Percentiles rank a stretch among this genome's conserved stretches.
phyloP scores from a whole-genome alignment of 2,888 invertebrate genomes.

The Thera britannica region DNA sequence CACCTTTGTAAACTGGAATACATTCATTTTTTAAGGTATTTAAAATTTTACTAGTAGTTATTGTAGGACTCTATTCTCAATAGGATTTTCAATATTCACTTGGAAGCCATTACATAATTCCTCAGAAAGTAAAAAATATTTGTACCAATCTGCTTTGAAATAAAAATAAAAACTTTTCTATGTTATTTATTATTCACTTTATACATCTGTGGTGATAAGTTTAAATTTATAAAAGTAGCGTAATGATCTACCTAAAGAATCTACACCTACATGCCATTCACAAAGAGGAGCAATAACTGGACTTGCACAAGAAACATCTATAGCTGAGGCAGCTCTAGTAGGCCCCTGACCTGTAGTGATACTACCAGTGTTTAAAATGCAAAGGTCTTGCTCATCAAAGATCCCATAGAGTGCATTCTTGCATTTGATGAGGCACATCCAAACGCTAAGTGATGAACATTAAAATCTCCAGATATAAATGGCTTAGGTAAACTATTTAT shows the following conservation, averaged over 20 bases:
- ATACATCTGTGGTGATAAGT: background rate
- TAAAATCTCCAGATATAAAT: background rate
- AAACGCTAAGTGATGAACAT: background rate
- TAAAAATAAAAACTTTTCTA: background rate
- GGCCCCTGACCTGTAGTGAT: background rate
- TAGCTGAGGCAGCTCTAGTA: background rate
- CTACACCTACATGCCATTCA: background rate
- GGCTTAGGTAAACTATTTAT: background rate
- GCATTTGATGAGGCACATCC: background rate
- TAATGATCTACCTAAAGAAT: background rate
- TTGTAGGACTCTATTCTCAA: background rate
- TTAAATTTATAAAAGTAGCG: background rate
- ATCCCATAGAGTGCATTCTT: constrained; percentile 1
- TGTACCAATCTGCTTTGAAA: background rate
- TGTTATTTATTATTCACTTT: background rate
- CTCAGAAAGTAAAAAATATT: background rate
- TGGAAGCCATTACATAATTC: background rate
- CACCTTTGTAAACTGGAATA: constrained; percentile 1
- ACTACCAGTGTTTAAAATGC: background rate
- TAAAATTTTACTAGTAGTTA: background rate
- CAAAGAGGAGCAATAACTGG: constrained; percentile 1
- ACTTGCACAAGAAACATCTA: constrained; percentile 1
- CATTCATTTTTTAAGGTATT: background rate
- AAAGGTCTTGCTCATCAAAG: background rate
- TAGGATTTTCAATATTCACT: background rate